Base-by-base conservation (phyloP, 2,113 vertebrate genomes). In the Alethe diademata region DNA sequence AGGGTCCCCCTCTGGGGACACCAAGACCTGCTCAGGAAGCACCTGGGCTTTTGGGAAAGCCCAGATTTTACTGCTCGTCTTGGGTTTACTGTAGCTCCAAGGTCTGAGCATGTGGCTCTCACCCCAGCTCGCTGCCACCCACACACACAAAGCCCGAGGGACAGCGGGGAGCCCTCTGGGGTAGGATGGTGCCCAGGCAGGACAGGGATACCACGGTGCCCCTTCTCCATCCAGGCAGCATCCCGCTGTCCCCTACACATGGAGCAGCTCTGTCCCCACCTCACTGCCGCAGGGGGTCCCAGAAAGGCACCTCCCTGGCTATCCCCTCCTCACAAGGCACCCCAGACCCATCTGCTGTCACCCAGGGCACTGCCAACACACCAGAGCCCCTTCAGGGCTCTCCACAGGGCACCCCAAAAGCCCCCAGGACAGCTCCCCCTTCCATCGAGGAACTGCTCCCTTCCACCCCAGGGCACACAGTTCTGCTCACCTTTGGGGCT, bases 161-260 rank as follows among this genome's bases (percentile, higher is more conserved):
- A 88, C 74, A 69, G 36, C 0, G 0, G 9, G 36, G 60, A 83
- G 17, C 28, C 58, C 28, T 1, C 2, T 1, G 2, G 45, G 62
- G 42, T 5, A 26, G 62, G 38, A 67, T 28, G 24, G 54, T 19
- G 35, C 54, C 35, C 47, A 7, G 31, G 31, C 62, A 67, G 38
- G 33, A 72, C 0, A 0, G n/a, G 36, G 22, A 61, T 19, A 24
- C 15, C 4, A 1, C 0, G 1, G 42, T 29, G 29, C 22, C 48
- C 33, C 14, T 42, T 84, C 15, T 40, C 51, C 20, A 70, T 8
- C 28, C 12, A 22, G 43, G 19, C 26, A 81, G 40, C 70, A 66
- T 51, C 47, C 20, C 0, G 0, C 36, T 48, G 20, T 35, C 26
- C 61, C 26, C 40, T n/a, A 33, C n/a, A 22, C 23, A 24, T 7